Conservation (phyloP, 2,888 invertebrate genomes). For the Corbicula japonica region DNA sequence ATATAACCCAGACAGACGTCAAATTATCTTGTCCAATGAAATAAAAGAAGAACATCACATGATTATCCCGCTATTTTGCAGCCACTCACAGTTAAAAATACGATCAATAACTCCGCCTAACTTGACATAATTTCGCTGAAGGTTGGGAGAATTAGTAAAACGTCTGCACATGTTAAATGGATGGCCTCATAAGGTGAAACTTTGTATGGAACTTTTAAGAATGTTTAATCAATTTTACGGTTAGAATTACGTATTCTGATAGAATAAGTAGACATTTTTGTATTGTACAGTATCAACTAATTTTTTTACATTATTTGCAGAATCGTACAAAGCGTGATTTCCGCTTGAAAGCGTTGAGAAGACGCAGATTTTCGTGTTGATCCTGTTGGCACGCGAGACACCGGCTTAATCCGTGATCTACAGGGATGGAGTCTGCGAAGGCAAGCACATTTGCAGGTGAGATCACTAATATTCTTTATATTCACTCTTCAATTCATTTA, state of each 20-base stretch:
- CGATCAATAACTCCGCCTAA: slow-evolving; percentile 41
- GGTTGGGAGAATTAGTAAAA: slow-evolving; percentile 59
- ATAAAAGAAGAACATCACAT: slow-evolving; percentile 46
- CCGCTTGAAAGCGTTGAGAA: no score
- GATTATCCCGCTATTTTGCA: slow-evolving; percentile 7
- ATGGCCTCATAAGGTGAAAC: slow-evolving; percentile 55
- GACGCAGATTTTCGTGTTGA: no score
- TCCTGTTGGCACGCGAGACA: no score
- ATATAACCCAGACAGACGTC: slow-evolving; percentile 30
- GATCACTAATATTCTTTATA: no score
- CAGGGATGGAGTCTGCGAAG: no score
- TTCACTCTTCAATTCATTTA: no score
- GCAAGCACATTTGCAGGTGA: no score
- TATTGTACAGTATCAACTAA: no score
- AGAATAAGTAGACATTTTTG: slow-evolving; percentile 26
- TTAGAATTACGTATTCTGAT: slow-evolving; percentile 38
- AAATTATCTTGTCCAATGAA: slow-evolving; percentile 35
- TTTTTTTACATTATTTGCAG: no score
- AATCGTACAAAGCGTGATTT: no score
- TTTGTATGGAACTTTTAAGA: slow-evolving; percentile 45
- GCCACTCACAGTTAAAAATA: slow-evolving; percentile 24
- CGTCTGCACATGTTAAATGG: slow-evolving; percentile 51
- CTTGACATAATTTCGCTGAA: slow-evolving; percentile 52
- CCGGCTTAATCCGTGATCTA: no score
- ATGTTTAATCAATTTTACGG: slow-evolving; percentile 55